Conservation (phyloP, 92 coral and sea anemone genomes). For the Paragorgia papillata region DNA sequence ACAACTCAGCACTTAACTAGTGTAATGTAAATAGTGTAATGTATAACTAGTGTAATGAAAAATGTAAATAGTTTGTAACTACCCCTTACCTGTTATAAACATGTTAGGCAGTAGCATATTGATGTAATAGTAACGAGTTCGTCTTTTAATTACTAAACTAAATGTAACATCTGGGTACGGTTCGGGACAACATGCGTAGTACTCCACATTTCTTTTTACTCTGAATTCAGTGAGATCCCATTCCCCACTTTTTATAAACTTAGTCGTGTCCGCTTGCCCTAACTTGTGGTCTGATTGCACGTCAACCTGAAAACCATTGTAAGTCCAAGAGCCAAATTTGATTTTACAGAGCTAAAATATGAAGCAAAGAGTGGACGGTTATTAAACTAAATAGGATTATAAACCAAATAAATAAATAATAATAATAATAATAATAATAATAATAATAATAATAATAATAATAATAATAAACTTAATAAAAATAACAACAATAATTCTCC, state of each 20-base stretch:
- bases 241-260: slow-evolving; percentile 82
- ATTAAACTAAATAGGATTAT: no score
- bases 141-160: slow-evolving; percentile 73
- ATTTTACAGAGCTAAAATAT: slow-evolving; percentile 64
- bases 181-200: slow-evolving; percentile 77
- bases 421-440: no score
- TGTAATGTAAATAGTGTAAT: no score
- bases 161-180: slow-evolving; percentile 89
- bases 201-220: slow-evolving; percentile 52
- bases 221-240: slow-evolving; percentile 86
- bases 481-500: no score
- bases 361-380: background rate
- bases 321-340: slow-evolving; percentile 96
- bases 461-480: no score
- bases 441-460: no score
- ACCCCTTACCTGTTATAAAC: slow-evolving; percentile 85
- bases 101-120: slow-evolving; percentile 84
- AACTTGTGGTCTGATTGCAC: slow-evolving; percentile 60
- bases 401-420: no score
- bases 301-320: slow-evolving; percentile 76
- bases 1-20: no score
- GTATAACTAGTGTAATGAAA: no score
- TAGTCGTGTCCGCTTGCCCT: slow-evolving; percentile 53
- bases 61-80: no score
- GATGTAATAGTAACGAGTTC: slow-evolving; percentile 79